phyloP scores from a whole-genome alignment of 2,888 invertebrate species.

The Unio pictorum region DNA sequence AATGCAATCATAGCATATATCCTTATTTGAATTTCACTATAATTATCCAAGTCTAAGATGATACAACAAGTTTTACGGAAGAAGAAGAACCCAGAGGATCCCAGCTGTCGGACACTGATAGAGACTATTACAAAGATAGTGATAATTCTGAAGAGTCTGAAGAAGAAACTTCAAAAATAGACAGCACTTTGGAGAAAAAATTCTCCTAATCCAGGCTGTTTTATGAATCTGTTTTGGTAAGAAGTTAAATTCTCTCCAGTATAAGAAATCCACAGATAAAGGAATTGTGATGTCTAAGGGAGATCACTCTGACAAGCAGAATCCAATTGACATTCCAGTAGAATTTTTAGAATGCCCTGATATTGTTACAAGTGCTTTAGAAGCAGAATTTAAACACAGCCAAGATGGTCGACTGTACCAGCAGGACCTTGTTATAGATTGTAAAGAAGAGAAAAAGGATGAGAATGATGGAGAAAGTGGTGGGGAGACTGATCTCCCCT shows the following conservation, averaged over 20 bases:
- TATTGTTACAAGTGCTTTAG: slow-evolving; percentile 24
- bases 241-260: slow-evolving; percentile 31
- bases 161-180: slow-evolving; percentile 1
- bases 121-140: slow-evolving; percentile 6
- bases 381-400: slow-evolving; percentile 16
- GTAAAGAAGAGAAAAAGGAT: no score
- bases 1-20: no score
- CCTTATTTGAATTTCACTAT: no score
- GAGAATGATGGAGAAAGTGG: no score
- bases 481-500: no score
- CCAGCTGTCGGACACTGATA: neutral
- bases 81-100: no score
- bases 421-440: neutral
- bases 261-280: slow-evolving; percentile 15
- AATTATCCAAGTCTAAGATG: no score
- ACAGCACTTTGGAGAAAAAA: slow-evolving; percentile 6
- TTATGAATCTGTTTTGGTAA: slow-evolving; percentile 52
- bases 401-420: neutral
- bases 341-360: slow-evolving; percentile 15
- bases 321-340: neutral
- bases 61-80: no score
- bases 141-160: slow-evolving; percentile 9
- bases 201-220: slow-evolving; percentile 41
- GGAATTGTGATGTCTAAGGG: slow-evolving; percentile 9
- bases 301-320: slow-evolving; percentile 4